phyloP scores from a whole-genome alignment of 1,140 invertebrate species.

The Phymorhynchus buccinoides region DNA sequence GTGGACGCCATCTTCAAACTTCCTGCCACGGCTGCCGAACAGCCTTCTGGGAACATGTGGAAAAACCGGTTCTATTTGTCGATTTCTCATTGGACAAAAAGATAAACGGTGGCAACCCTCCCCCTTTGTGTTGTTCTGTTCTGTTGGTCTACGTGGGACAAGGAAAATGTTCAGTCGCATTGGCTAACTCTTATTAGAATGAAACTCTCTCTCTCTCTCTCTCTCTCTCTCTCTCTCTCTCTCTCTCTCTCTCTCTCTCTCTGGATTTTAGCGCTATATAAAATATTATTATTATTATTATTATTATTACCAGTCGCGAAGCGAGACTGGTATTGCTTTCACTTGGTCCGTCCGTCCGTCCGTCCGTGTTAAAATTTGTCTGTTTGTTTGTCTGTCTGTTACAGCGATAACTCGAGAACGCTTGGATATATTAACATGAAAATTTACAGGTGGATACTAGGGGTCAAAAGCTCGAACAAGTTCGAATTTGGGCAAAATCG shows the following conservation, averaged over 20 bases:
- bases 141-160: not conserved
- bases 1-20: slow-evolving; percentile 65
- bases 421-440: no score
- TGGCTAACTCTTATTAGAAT: not conserved
- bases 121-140: not conserved
- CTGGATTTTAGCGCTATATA: not conserved
- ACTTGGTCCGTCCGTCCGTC: no score
- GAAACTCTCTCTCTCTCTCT: no score
- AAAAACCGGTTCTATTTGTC: not conserved
- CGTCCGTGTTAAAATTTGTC: no score
- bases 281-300: no score
- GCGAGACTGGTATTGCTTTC: not conserved
- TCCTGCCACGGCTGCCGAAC: slow-evolving; percentile 28
- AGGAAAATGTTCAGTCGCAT: not conserved
- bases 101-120: not conserved
- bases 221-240: no score
- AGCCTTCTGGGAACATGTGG: slow-evolving; percentile 1
- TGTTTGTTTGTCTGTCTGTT: no score
- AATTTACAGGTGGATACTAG: no score
- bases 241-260: not conserved
- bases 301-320: no score
- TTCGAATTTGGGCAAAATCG: no score
- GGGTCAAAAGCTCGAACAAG: no score
- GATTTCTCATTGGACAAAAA: not conserved
- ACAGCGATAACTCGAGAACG: no score